These are phyloP conservation scores for Pantherophis guttatus DNA, from an alignment of 2,113 vertebrate species.

Conservation along the genomic window DNA sequence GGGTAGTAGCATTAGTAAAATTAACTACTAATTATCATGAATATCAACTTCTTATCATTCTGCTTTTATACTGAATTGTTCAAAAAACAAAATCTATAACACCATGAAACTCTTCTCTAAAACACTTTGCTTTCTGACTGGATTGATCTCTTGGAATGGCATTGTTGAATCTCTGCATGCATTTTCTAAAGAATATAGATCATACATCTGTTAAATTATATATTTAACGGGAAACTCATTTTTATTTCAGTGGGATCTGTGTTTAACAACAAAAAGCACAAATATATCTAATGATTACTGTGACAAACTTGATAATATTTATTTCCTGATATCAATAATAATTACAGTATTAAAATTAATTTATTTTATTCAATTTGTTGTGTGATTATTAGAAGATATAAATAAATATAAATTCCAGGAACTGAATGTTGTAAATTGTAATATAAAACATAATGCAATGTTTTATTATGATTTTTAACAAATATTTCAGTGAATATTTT, in stretches of 20 bases:
- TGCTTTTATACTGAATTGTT: background rate
- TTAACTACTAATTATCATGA: background rate
- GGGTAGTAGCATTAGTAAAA: background rate
- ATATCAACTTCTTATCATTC: background rate
- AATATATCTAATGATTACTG: background rate
- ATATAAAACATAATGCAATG: background rate
- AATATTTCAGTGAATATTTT: background rate
- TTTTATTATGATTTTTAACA: background rate
- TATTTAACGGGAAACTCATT: background rate
- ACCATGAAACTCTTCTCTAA: background rate
- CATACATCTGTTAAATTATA: background rate
- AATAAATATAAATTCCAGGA: background rate
- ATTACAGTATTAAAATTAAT: background rate
- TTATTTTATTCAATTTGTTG: background rate
- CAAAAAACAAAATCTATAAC: background rate
- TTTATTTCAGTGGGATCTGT: background rate
- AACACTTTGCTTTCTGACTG: background rate
- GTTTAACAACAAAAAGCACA: background rate
- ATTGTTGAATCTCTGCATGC: background rate
- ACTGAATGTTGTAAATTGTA: background rate
- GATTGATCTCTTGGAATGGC: background rate
- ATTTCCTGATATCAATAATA: background rate
- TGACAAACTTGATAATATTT: background rate
- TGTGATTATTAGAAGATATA: background rate
- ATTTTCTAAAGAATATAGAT: background rate